Conservation (phyloP, 2,113 vertebrate species). For the Fregetta grallaria region DNA sequence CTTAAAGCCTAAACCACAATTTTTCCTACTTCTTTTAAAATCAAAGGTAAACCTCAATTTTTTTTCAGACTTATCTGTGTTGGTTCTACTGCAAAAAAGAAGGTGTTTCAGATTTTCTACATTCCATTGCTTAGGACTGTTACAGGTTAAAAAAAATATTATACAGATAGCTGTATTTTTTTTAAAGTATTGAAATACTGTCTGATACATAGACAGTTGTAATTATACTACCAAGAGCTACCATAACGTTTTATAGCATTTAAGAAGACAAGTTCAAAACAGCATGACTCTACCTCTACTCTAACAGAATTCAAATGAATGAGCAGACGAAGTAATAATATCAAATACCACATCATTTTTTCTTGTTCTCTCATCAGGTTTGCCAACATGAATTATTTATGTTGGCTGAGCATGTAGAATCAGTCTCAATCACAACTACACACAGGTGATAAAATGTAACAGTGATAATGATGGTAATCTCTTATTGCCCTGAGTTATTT, state of each 20-base stretch:
- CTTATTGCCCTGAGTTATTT: neutral
- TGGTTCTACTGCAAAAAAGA: neutral
- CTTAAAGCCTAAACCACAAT: neutral
- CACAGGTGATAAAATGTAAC: constrained; percentile 19
- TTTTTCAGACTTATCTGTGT: neutral
- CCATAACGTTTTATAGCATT: neutral
- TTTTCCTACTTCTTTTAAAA: neutral
- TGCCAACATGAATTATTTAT: constrained; percentile 51
- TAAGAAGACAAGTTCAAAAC: constrained; percentile 14
- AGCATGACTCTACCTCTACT: neutral
- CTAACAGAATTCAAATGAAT: constrained; percentile 16
- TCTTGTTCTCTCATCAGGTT: constrained; percentile 28
- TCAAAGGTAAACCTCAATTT: neutral
- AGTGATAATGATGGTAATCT: neutral
- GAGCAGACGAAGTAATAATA: neutral
- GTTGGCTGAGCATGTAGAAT: neutral
- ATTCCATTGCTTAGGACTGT: neutral
- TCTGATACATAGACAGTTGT: neutral
- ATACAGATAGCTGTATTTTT: neutral
- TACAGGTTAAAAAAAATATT: neutral
- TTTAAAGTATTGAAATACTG: neutral
- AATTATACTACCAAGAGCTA: neutral
- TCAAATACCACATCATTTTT: neutral
- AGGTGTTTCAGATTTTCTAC: neutral
- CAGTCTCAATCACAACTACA: neutral